Conservation (phyloP, 1,140 invertebrate species). For the Hirudo medicinalis region DNA sequence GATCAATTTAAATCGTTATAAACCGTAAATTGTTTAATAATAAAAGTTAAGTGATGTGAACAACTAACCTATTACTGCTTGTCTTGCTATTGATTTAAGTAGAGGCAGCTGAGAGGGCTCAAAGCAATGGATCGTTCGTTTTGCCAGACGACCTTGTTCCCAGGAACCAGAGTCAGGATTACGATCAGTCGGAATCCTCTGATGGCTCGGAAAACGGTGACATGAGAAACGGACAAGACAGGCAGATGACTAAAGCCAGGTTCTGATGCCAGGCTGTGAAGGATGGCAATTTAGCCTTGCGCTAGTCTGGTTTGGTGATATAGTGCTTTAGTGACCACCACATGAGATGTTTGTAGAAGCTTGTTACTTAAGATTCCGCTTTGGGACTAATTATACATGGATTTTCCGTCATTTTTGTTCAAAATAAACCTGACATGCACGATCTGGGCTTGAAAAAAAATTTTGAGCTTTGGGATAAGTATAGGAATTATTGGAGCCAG, state of each 20-base stretch:
- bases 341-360: too few relatives aligned
- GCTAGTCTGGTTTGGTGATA: too few relatives aligned
- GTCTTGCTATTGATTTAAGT: not conserved
- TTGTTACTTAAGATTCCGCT: too few relatives aligned
- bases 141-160: not conserved
- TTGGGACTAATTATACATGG: too few relatives aligned
- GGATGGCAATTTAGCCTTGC: too few relatives aligned
- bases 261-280: not conserved
- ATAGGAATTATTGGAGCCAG: too few relatives aligned
- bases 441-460: too few relatives aligned
- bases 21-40: not conserved
- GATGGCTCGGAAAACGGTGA: not conserved
- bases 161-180: not conserved
- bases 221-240: not conserved
- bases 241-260: not conserved
- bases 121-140: conserved; percentile 1
- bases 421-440: too few relatives aligned
- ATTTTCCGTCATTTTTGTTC: too few relatives aligned
- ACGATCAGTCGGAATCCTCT: not conserved
- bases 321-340: too few relatives aligned
- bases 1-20: too few relatives aligned
- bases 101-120: conserved; percentile 8
- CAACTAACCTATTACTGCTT: not conserved
- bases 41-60: conserved; percentile 1
- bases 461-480: too few relatives aligned